Conservation (phyloP, 2,888 invertebrate genomes). For the Drosophila limbata region DNA sequence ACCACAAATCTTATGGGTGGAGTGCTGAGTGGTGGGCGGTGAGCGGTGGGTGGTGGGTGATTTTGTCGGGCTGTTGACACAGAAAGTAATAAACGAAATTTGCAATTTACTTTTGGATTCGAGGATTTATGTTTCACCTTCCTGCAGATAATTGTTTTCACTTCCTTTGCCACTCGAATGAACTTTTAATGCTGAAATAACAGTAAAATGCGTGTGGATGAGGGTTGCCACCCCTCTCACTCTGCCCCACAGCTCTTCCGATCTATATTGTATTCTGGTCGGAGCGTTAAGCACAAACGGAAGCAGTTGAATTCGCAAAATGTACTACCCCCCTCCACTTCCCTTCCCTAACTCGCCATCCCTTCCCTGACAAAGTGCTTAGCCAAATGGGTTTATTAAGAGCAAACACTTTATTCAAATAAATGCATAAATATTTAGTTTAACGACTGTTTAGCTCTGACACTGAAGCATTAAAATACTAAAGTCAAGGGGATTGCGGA, state of each 20-base stretch:
- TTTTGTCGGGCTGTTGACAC: slow-evolving; percentile 46
- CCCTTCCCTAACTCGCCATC: not conserved
- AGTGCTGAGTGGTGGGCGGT: slow-evolving; percentile 12
- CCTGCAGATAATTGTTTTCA: slow-evolving; percentile 83
- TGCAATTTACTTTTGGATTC: slow-evolving; percentile 80
- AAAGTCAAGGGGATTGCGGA: not conserved
- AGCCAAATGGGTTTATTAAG: slow-evolving; percentile 78
- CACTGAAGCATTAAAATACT: not conserved
- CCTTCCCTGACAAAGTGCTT: slow-evolving; percentile 60
- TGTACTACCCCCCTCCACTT: slow-evolving; percentile 12
- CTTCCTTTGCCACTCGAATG: slow-evolving; percentile 76
- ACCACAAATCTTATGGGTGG: slow-evolving; percentile 65
- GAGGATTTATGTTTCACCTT: slow-evolving; percentile 82
- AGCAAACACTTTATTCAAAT: slow-evolving; percentile 76
- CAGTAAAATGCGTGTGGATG: slow-evolving; percentile 65
- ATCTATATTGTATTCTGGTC: slow-evolving; percentile 37
- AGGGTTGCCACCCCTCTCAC: slow-evolving; percentile 9
- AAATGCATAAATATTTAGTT: slow-evolving; percentile 53
- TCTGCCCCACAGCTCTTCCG: not conserved
- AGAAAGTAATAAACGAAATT: slow-evolving; percentile 79
- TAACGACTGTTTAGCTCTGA: slow-evolving; percentile 36
- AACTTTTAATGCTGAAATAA: slow-evolving; percentile 82
- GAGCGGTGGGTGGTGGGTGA: slow-evolving; percentile 3
- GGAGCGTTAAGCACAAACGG: slow-evolving; percentile 65
- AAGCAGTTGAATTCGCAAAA: slow-evolving; percentile 64